phyloP scores from a whole-genome alignment of 2,113 vertebrate species.

The Calyptomena viridis region DNA sequence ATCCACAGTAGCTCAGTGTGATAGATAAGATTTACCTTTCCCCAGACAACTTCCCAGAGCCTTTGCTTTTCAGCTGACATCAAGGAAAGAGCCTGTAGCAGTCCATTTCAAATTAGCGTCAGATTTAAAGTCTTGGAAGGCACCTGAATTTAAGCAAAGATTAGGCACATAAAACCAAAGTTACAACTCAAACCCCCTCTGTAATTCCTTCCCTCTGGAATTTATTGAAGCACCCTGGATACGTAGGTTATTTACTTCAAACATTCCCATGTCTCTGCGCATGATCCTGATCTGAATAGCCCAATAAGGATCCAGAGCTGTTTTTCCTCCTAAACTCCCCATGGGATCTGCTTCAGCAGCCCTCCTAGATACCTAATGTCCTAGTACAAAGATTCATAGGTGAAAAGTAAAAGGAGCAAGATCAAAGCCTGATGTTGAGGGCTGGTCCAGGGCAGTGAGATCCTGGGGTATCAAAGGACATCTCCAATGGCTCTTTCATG shows the following conservation, averaged over 20 bases:
- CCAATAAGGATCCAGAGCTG: background rate
- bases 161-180: constrained; percentile 40
- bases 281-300: background rate
- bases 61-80: constrained; percentile 39
- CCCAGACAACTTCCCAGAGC: constrained; percentile 23
- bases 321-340: background rate
- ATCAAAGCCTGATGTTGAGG: background rate
- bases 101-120: background rate
- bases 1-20: constrained; percentile 40
- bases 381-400: background rate
- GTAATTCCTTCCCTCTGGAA: constrained; percentile 9
- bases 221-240: background rate
- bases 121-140: background rate
- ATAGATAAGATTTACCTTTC: constrained; percentile 60
- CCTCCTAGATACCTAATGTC: background rate
- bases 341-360: background rate
- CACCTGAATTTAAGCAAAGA: constrained; percentile 24
- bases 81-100: background rate
- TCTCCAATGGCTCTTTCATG: background rate
- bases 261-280: background rate
- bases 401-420: background rate
- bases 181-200: background rate
- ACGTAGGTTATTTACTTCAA: constrained; percentile 3
- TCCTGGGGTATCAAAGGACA: background rate
- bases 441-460: background rate